phyloP scores from a whole-genome alignment of 2,888 invertebrate species.

The Tenthredo livida region DNA sequence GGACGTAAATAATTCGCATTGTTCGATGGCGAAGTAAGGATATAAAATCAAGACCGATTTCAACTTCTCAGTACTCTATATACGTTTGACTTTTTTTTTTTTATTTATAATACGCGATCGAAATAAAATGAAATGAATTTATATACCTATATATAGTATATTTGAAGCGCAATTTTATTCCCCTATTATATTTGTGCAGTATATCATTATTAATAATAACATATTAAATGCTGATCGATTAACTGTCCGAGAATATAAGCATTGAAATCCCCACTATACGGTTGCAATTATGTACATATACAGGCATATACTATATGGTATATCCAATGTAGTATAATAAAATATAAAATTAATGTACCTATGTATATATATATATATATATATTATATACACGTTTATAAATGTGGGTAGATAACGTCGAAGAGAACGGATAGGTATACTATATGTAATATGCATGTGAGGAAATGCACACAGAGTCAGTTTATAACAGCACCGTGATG shows the following conservation, averaged over 20 bases:
- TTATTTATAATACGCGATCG: neutral
- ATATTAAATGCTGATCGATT: neutral
- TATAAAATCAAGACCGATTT: neutral
- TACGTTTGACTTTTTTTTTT: neutral
- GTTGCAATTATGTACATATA: neutral
- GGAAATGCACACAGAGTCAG: neutral
- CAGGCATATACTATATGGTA: neutral
- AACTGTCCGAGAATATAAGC: neutral
- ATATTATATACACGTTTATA: neutral
- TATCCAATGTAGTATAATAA: neutral
- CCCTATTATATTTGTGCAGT: neutral
- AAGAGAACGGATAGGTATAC: neutral
- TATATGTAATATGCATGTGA: neutral
- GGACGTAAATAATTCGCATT: neutral
- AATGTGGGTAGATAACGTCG: neutral
- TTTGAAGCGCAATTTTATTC: neutral
- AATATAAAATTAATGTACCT: neutral
- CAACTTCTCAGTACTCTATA: neutral
- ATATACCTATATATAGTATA: too few relatives aligned
- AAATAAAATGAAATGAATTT: neutral
- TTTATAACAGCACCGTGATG: neutral
- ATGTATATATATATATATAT: neutral
- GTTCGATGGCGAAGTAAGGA: neutral
- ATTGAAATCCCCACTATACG: conserved; percentile 1
- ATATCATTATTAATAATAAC: neutral